Base-by-base conservation (phyloP, 2,888 invertebrate species). In the Noctua janthe region DNA sequence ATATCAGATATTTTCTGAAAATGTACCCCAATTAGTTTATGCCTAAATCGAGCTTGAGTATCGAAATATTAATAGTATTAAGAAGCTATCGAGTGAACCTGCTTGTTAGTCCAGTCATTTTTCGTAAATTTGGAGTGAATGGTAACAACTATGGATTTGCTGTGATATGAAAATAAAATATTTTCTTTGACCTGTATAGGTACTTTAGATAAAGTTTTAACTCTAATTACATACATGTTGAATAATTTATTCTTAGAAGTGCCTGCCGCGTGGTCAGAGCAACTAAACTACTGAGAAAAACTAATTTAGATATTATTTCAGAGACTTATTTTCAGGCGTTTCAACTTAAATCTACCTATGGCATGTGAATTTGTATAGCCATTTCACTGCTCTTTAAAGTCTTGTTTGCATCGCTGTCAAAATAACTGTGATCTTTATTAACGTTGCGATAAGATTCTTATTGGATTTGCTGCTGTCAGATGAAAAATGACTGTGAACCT, bases 11-110 rank as follows among this genome's bases (percentile, higher is more conserved):
- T 49, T 49, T 47, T 69, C 59, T 20, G 7, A 23, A 15, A 75
- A 62, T 39, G 62, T 13, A n/a, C 10, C n/a, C 82, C 76, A 82
- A 82, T 80, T 82, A 62, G 15, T 35, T 35, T 35, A 17, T 11
- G 47, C 35, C 35, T 39, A 10, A n/a, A 15, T 29, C 5, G 47
- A 51, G 20, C 10, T 75, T 43, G 13, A 15, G 8, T 82, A 62
- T 35, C 56, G 17, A 39, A 76, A 56, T 74, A 62, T 62, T 47
- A 54, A 7, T 39, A 51, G n/a, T 69, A 62, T 15, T 20, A 35
- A 35, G 51, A 54, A 47, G 15, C 15, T 51, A n/a, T 43, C 1
- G 8, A 67, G 17, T 29, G 0, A 56, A 17, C 10, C 23, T 5
- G 13, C 67, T 82, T 54, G 23, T 76, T 54, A 76, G 11, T 23